A percentile compares a stretch with the other conserved stretches of the same genome.
Conservation (phyloP, 2,113 vertebrate species). For the Clinocottus analis region DNA sequence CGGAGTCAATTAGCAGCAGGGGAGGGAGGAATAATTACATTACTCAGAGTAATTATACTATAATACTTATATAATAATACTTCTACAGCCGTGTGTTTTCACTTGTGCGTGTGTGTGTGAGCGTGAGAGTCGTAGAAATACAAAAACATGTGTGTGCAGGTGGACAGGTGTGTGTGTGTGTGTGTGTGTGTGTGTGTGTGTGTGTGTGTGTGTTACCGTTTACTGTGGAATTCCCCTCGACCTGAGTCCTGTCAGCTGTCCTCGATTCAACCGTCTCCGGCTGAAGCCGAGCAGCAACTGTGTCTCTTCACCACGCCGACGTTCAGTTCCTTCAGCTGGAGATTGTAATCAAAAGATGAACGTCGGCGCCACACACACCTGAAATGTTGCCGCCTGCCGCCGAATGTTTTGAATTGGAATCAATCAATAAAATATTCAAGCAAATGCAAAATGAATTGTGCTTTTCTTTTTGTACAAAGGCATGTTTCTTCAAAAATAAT, state of each 20-base stretch:
- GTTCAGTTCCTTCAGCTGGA: background rate
- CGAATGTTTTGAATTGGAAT: background rate
- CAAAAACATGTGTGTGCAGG: background rate
- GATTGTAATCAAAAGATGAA: background rate
- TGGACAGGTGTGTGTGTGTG: conserved; percentile 35
- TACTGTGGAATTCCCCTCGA: conserved; percentile 61
- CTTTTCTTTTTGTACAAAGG: background rate
- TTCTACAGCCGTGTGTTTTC: conserved; percentile 7
- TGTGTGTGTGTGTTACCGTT: conserved; percentile 28
- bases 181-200: conserved; percentile 18
- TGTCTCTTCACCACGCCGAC: background rate
- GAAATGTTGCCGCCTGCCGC: background rate
- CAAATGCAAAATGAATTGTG: background rate
- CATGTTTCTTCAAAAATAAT: background rate
- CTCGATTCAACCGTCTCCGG: conserved; percentile 13
- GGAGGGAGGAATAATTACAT: too few species aligned
- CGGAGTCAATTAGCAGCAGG: conserved; percentile 20
- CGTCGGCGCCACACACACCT: background rate
- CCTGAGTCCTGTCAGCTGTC: conserved; percentile 46
- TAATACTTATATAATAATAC: too few species aligned
- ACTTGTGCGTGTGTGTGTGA: background rate
- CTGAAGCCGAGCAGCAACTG: conserved; percentile 25
- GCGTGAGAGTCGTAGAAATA: background rate
- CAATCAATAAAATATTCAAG: background rate
- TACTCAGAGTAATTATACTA: too few species aligned